Conservation (phyloP, 1,140 invertebrate species). For the Maconellicoccus hirsutus region DNA sequence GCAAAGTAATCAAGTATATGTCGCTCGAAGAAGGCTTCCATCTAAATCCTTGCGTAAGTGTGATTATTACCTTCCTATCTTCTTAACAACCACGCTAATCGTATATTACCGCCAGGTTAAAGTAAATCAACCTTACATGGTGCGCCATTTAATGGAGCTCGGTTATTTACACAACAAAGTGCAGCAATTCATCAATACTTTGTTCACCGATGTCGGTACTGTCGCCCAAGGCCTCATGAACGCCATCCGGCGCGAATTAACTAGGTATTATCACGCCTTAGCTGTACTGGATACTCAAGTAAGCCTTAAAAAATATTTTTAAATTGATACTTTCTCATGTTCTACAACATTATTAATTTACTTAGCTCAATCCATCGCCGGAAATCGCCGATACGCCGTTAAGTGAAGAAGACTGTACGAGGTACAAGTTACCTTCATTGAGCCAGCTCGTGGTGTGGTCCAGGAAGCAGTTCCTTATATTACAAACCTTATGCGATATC, state of each 20-base stretch:
- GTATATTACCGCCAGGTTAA: not conserved
- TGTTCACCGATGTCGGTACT: not conserved
- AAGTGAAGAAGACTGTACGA: not conserved
- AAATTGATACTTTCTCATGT: too few species aligned
- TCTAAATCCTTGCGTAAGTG: not conserved
- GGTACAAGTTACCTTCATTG: not conserved
- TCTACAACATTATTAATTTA: not conserved
- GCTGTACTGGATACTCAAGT: not conserved
- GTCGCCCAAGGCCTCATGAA: not conserved
- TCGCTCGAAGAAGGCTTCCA: conserved; percentile 6
- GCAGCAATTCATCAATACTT: not conserved
- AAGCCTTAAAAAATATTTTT: too few species aligned
- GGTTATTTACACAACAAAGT: conserved; percentile 1
- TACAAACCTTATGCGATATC: conserved; percentile 1
- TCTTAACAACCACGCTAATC: not conserved
- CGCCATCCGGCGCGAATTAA: not conserved
- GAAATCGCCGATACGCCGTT: conserved; percentile 10
- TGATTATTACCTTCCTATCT: not conserved
- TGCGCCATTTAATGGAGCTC: not conserved
- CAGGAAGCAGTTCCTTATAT: not conserved
- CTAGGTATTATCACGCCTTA: not conserved
- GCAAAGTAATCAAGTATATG: conserved; percentile 7
- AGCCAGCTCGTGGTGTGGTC: not conserved
- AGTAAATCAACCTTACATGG: conserved; percentile 12
- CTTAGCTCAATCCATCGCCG: not conserved